Percentiles rank a stretch among this genome's conserved stretches.
Evolutionary conservation across 1,140 invertebrate genomes (phyloP).

Genomic region (Drosophila grimshawi): DNA sequence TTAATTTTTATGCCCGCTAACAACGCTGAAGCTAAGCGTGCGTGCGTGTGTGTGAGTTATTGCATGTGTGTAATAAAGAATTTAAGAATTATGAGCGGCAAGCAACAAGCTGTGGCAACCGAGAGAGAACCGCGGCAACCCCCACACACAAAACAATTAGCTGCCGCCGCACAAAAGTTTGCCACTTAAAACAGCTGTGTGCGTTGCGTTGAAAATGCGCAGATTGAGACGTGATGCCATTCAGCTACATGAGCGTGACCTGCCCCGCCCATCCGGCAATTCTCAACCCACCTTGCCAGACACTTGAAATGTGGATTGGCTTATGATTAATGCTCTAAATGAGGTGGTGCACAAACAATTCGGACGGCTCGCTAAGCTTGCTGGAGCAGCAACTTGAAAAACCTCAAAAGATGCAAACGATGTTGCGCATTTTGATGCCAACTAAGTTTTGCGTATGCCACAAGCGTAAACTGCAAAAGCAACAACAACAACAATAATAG

Average conservation of each 20-base stretch:
- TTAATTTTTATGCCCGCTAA: conserved; percentile 47
- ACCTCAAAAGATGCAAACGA: conserved; percentile 45
- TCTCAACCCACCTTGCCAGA: not conserved
- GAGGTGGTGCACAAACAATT: conserved; percentile 38
- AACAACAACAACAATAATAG: conserved; percentile 12
- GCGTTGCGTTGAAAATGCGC: conserved; percentile 26
- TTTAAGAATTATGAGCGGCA: conserved; percentile 48
- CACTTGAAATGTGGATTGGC: conserved; percentile 19
- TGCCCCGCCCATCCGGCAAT: not conserved
- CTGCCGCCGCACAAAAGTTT: conserved; percentile 42
- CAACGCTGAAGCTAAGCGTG: conserved; percentile 12
- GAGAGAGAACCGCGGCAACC: not conserved
- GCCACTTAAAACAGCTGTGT: conserved; percentile 22
- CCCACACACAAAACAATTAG: conserved; percentile 42
- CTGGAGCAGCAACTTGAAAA: conserved; percentile 34
- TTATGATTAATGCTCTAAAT: conserved; percentile 54
- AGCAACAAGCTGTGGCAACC: conserved; percentile 29
- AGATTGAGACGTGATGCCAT: conserved; percentile 52
- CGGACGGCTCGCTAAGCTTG: conserved; percentile 8
- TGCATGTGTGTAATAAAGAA: conserved; percentile 38
- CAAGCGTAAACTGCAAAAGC: conserved; percentile 11
- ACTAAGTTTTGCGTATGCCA: conserved; percentile 40
- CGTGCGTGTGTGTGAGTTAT: conserved; percentile 12
- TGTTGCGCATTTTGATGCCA: conserved; percentile 32
- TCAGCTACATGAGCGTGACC: conserved; percentile 42